phyloP scores from a whole-genome alignment of 1,140 invertebrate genomes.

The Ganaspis sp. region DNA sequence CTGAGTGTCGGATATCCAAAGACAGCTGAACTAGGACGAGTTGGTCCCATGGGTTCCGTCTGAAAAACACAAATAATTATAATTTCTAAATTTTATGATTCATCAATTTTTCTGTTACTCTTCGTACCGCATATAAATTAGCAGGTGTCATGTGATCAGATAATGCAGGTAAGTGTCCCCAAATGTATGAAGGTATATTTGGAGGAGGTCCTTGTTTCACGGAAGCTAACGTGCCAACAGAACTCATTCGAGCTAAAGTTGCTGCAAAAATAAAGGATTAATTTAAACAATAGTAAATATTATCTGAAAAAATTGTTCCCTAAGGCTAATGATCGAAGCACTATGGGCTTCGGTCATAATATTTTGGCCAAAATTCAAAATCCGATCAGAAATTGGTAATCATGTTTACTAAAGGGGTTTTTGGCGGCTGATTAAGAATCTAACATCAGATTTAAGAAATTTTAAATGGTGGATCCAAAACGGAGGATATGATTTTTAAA shows the following conservation, averaged over 20 bases:
- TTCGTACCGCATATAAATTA: slow-evolving; percentile 86
- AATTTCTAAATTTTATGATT: slow-evolving; percentile 1
- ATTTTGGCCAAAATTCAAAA: no score
- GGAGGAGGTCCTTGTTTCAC: slow-evolving; percentile 77
- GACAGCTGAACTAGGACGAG: slow-evolving; percentile 88
- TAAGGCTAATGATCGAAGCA: no score
- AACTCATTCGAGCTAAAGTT: slow-evolving; percentile 70
- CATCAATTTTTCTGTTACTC: not conserved
- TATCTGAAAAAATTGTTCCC: no score
- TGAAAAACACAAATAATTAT: slow-evolving; percentile 59
- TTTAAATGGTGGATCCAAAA: no score
- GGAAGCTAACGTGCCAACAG: slow-evolving; percentile 77
- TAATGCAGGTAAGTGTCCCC: slow-evolving; percentile 83
- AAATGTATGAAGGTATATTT: slow-evolving; percentile 75
- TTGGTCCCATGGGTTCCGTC: slow-evolving; percentile 82
- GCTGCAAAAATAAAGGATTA: slow-evolving; percentile 44
- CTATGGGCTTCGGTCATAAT: no score
- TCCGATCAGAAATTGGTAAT: no score
- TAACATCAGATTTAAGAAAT: no score
- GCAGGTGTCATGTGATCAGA: slow-evolving; percentile 89
- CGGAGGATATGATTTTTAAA: no score
- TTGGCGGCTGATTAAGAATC: no score
- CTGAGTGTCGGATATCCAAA: slow-evolving; percentile 85
- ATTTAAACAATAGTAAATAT: not conserved
- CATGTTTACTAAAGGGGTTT: no score